phyloP scores from a whole-genome alignment of 1,140 invertebrate genomes.

The Daktulosphaira vitifoliae region DNA sequence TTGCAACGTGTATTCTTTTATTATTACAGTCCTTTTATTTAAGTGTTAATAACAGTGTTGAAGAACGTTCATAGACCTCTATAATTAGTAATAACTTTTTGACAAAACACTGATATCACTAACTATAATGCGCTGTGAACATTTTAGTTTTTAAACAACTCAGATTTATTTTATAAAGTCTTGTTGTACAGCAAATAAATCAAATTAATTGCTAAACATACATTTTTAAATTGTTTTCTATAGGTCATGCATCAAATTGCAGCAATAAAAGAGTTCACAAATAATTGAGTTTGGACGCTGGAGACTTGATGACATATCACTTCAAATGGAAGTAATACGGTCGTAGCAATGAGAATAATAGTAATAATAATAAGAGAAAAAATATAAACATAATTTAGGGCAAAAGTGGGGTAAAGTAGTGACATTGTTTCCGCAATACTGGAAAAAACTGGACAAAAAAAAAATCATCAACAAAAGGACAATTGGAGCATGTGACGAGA shows the following conservation, averaged over 20 bases:
- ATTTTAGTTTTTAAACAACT: no score
- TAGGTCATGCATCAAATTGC: no score
- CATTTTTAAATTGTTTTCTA: no score
- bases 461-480: slow-evolving; percentile 27
- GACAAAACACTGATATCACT: no score
- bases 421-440: slow-evolving; percentile 27
- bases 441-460: slow-evolving; percentile 20
- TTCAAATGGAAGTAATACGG: slow-evolving; percentile 30
- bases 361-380: slow-evolving; percentile 10
- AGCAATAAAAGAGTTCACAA: slow-evolving; percentile 16
- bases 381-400: slow-evolving; percentile 30
- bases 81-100: no score
- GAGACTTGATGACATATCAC: slow-evolving; percentile 22
- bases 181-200: no score
- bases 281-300: slow-evolving; percentile 11
- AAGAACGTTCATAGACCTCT: no score
- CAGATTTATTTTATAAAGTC: no score
- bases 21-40: no score
- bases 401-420: slow-evolving; percentile 23
- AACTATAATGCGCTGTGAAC: no score
- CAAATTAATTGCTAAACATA: no score
- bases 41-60: no score
- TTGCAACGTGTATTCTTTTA: slow-evolving; percentile 2
- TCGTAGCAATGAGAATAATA: slow-evolving; percentile 15
- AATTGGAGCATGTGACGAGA: slow-evolving; percentile 26